A percentile compares a stretch with the other conserved stretches of the same genome.
Conservation (phyloP, 2,888 invertebrate genomes). For the Lacanobia oleracea region DNA sequence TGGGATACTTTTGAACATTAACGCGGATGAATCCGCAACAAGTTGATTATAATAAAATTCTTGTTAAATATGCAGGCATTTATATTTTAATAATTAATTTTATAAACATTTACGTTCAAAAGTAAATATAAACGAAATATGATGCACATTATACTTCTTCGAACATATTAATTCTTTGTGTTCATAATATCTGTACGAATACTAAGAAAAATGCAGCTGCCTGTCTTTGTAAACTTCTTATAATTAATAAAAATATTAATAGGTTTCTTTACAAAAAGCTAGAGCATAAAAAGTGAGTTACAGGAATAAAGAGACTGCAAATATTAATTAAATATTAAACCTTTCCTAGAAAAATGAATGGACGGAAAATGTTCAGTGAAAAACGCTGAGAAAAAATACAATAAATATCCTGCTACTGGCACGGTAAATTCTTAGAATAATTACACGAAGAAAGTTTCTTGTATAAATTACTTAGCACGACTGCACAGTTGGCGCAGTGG, state of each 20-base stretch:
- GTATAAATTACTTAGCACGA: neutral
- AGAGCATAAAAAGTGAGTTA: neutral
- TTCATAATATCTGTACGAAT: neutral
- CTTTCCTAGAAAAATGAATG: conserved; percentile 6
- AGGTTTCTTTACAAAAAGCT: neutral
- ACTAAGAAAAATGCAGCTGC: neutral
- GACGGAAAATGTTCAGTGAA: neutral
- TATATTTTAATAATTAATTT: too few relatives aligned
- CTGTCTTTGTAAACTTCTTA: neutral
- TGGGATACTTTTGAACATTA: too few relatives aligned
- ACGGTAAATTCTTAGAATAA: conserved; percentile 5
- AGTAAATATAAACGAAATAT: neutral
- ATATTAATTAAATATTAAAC: conserved; percentile 8
- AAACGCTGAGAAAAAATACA: neutral
- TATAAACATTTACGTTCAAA: too few relatives aligned
- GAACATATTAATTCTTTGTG: neutral
- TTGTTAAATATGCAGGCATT: too few relatives aligned
- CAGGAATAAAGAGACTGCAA: neutral
- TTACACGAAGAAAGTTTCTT: neutral
- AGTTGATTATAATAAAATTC: too few relatives aligned
- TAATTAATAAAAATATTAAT: neutral
- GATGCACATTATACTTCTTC: neutral
- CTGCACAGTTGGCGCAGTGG: too few relatives aligned
- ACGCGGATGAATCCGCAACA: too few relatives aligned
- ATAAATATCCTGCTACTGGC: neutral